Evolutionary conservation across 2,888 invertebrate genomes (phyloP), one percentile per base, ranked within the genome.

Genomic region (Coleophora deauratella): DNA sequence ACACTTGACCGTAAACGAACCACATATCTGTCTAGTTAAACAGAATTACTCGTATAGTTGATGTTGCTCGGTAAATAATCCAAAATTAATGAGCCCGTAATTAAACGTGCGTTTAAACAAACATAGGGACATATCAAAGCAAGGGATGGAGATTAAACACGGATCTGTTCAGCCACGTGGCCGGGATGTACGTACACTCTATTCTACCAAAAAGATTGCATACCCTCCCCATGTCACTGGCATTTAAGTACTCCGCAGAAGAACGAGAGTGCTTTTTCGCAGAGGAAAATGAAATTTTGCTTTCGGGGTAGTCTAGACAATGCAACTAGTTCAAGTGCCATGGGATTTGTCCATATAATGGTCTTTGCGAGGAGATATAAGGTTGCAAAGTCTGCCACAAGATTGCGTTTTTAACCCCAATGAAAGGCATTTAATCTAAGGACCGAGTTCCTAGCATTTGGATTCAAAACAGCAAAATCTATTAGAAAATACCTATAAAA

Each of bases 51-150:
- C 21, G 21, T 21, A 30, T 37, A 37, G 28, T 35, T 33, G 27
- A 9, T 35, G 30, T 3, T 21, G 21, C 21, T 53, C 62, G 59
- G 74, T 70, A 79, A 79, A 80, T 79, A 80, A 76, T 81, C 76
- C 72, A 77, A 81, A 73, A 79, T 78, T 80, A 80, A 82, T 82
- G 79, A 78, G 72, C 64, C 66, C 66, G 74, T 82, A 79, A 84
- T 82, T 78, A 79, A 80, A 79, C 65, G 61, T 66, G 62, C 66
- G 74, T 78, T 81, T 81, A 75, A 66, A 75, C 74, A 80, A 80
- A 78, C 80, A 76, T 63, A 63, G 72, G 74, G 62, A 61, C 62
- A 77, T 78, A 78, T 82, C 82, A 82, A 84, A 84, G 68, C 63
- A 59, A 55, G 66, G 76, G 72, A 71, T 54, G 72, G 38, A 74